Conservation (phyloP, 2,797 vertebrate species). For the Protosalanx chinensis region DNA sequence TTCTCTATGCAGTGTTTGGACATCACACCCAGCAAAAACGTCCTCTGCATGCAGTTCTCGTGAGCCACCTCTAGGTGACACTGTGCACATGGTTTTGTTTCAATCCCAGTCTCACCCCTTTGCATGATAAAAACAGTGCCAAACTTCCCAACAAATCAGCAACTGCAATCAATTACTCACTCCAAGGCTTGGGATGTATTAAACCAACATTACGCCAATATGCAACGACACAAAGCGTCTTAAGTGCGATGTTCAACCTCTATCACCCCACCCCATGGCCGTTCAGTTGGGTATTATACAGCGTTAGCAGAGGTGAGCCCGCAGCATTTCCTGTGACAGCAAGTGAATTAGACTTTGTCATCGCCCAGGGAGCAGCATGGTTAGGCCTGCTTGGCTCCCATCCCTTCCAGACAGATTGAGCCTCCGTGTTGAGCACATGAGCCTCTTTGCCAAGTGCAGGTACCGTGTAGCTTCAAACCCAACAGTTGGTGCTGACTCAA, state of each 20-base stretch:
- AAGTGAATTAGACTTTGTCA: constrained; percentile 55
- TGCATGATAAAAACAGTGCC: constrained; percentile 26
- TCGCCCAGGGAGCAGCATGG: constrained; percentile 46
- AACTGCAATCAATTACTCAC: constrained; percentile 53
- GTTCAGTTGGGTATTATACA: constrained; percentile 32
- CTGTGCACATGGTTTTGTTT: constrained; percentile 52
- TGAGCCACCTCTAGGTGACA: constrained; percentile 64
- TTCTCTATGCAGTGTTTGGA: background rate
- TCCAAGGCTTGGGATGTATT: constrained; percentile 40
- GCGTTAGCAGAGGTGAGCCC: constrained; percentile 63
- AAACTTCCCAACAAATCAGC: constrained; percentile 27
- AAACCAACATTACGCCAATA: constrained; percentile 26
- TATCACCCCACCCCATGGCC: constrained; percentile 1
- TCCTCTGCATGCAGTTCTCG: background rate
- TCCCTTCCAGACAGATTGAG: constrained; percentile 42
- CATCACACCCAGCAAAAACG: background rate
- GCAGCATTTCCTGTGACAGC: constrained; percentile 25
- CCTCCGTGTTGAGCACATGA: no score
- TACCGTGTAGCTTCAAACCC: no score
- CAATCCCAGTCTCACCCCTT: background rate
- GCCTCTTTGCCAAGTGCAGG: constrained; percentile 43
- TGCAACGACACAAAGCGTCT: background rate
- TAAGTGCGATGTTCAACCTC: constrained; percentile 33
- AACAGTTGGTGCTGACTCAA: no score
- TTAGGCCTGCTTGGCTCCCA: constrained; percentile 45